Evolutionary conservation across 2,113 vertebrate genomes (phyloP).

Genomic region (Ictalurus punctatus): DNA sequence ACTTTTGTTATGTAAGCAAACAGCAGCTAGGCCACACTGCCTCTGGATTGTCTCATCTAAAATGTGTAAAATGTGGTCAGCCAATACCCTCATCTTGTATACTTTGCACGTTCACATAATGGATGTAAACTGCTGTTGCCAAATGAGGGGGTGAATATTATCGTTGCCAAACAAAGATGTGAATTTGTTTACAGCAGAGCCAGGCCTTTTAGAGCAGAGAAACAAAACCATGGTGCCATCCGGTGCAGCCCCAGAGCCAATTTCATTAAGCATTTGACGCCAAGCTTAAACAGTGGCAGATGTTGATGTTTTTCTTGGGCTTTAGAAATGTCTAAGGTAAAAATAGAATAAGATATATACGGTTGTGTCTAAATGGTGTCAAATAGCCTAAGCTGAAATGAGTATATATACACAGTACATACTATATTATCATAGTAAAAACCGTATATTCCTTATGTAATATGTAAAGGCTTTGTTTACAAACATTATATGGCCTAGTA

Average conservation of each 20-base stretch:
- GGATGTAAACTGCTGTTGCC: conserved; percentile 1
- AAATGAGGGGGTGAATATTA: conserved; percentile 31
- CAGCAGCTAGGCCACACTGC: background rate
- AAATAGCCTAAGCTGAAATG: background rate
- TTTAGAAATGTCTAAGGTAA: conserved; percentile 52
- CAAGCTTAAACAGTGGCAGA: conserved; percentile 73
- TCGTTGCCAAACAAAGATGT: conserved; percentile 1
- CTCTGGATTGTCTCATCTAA: conserved; percentile 7
- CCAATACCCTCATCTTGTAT: conserved; percentile 13
- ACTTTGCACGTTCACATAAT: conserved; percentile 26
- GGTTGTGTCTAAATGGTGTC: conserved; percentile 50
- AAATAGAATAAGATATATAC: conserved; percentile 60
- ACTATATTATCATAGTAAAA: background rate
- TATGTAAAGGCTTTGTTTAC: conserved; percentile 7
- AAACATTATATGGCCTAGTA: background rate
- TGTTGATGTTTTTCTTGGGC: conserved; percentile 63
- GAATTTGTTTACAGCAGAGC: conserved; percentile 38
- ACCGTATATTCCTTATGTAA: background rate
- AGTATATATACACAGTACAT: background rate
- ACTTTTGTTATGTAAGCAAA: background rate
- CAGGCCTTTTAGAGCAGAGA: conserved; percentile 57
- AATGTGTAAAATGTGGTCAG: background rate
- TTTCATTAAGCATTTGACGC: conserved; percentile 74
- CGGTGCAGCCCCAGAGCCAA: conserved; percentile 64
- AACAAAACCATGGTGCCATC: conserved; percentile 66